Base-by-base conservation (phyloP, 2,888 invertebrate species). In the Drosophila paranaensis region DNA sequence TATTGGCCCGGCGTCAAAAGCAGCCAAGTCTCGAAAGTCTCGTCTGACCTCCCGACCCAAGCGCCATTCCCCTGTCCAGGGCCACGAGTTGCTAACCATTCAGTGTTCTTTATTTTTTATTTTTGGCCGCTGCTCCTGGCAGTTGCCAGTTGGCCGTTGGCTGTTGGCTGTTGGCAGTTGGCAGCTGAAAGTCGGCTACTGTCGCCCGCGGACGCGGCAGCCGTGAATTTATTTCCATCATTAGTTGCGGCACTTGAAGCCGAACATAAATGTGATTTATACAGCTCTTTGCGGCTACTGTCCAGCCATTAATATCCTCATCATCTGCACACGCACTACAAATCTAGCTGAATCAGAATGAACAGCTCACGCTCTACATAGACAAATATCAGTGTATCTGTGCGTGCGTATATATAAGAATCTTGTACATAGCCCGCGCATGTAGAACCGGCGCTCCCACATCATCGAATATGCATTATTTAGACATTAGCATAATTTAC, bases 1-100 rank as follows among this genome's bases (percentile, higher is more conserved):
- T 92, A 92, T 92, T 92, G 92, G 92, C 90, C 91, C 81, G 91
- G 89, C 91, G 91, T 92, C 92, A 92, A 91, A 91, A 90, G 86
- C 91, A 91, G 88, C 84, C 84, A 76, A 83, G 73, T 73, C 74
- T 74, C 77, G 69, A 70, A 71, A 76, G 77, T 81, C 63, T 66
- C 45, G 51, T 56, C 76, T 62, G 61, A 65, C 56, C 68, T 27
- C 60, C 35, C 65, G 37, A 46, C 35, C 48, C 30, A 48, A 20
- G 2, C 20, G 20, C 20, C 20, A 20, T 20, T 20, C 20, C 20
- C 20, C 2, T 53, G 35, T 10, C 37, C 51, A 37, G 25, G 14
- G 20, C 66, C 37, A 53, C 53, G 10, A 53, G 37, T 39, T 37
- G 54, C 39, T 40, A 54, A 54, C 39, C 54, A 54, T 65, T 71